Evolutionary conservation across 2,888 invertebrate genomes (phyloP).

Genomic region (Acrobasis suavella): DNA sequence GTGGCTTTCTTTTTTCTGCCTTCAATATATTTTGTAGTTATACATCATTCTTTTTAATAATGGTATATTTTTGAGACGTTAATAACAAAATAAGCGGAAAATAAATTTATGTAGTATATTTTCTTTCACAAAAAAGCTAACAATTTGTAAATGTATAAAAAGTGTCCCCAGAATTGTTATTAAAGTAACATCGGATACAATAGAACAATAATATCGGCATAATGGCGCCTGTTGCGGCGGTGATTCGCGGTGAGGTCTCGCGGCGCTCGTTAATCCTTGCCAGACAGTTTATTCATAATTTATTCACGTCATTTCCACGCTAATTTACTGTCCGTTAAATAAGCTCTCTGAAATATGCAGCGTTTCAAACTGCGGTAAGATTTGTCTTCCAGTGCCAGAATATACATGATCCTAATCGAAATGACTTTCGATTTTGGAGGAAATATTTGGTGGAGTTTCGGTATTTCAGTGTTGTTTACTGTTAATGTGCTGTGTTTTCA

Average conservation of each 20-base stretch:
- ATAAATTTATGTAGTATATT: background rate
- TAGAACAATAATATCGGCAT: conserved; percentile 44
- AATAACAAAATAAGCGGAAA: background rate
- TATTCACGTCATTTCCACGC: conserved; percentile 66
- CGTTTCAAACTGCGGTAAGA: conserved; percentile 32
- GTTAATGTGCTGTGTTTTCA: no score
- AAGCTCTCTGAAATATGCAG: conserved; percentile 57
- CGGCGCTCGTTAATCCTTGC: conserved; percentile 65
- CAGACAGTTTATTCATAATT: conserved; percentile 65
- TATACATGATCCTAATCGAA: background rate
- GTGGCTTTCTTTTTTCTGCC: no score
- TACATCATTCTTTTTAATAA: background rate
- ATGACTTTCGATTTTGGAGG: conserved; percentile 2
- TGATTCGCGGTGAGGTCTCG: conserved; percentile 47
- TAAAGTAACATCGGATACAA: conserved; percentile 33
- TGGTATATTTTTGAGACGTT: background rate
- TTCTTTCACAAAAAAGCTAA: background rate
- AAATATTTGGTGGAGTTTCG: no score
- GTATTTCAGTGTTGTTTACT: no score
- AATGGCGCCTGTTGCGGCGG: conserved; percentile 48
- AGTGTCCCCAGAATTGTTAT: conserved; percentile 26
- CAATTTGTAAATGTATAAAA: background rate
- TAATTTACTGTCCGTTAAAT: conserved; percentile 64
- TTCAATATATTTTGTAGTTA: no score
- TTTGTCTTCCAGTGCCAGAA: conserved; percentile 7